Base-by-base conservation (phyloP, 2,113 vertebrate genomes). In the Aphyosemion australe region DNA sequence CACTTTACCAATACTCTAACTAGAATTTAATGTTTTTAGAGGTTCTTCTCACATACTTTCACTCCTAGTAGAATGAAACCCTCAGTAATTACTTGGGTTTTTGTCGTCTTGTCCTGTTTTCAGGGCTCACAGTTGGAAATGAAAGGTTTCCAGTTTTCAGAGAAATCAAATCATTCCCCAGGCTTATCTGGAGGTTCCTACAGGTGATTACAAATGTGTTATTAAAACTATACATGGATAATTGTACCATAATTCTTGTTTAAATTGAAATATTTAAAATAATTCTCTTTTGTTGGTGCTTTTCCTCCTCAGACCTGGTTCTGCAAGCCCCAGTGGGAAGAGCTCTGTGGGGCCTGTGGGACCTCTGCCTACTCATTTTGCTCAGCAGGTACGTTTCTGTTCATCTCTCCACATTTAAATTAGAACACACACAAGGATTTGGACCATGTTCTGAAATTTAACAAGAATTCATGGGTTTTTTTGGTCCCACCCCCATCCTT, bases 291-390 rank as follows among this genome's bases (percentile, higher is more conserved):
- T 53, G 12, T 54, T 47, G 26, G 15, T 12, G 11, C 7, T 21
- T 43, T 13, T 72, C 1, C 1, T 74, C 31, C 12, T 61, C 83
- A 99, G 97, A 90, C 97, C 96, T 87, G 94, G 95, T 66, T 99
- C 97, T 88, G 95, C 96, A 83, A 99, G 97, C 88, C 97, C 96
- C 79, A 98, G 95, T 68, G 95, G 97, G 81, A 99, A 98, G 83
- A 84, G 94, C 1, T 94, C 96, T 68, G 96, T 21, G 87, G 91
- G 93, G 70, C 93, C 94, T 46, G 89, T 96, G 77, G 95, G 94
- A 76, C 93, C 95, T 83, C 92, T 98, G 66, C 94, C 94, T 64
- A 93, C 94, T 90, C 97, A 97, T 91, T 98, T 95, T 72, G 79
- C 95, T 50, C 97, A 95, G 51, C 97, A 99, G 97, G 97, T 99